Evolutionary conservation across 2,797 vertebrate species (phyloP).

Genomic region (Clarias fuscus): DNA sequence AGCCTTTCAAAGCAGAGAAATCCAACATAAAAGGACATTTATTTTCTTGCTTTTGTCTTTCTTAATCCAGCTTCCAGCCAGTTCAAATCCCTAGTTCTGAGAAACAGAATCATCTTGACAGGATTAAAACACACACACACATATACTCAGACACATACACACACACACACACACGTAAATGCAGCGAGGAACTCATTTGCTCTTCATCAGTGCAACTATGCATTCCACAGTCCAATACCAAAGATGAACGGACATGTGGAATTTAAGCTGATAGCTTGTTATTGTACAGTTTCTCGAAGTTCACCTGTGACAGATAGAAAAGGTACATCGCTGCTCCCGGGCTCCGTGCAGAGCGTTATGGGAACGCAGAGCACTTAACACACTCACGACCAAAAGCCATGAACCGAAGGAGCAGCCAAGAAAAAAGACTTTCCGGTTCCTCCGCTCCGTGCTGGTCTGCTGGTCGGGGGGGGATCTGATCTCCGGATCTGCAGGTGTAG

Average conservation of each 20-base stretch:
- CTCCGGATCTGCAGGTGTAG: conserved; percentile 20
- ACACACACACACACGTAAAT: conserved; percentile 43
- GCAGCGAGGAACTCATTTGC: conserved; percentile 66
- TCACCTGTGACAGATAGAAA: conserved; percentile 58
- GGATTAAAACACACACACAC: conserved; percentile 42
- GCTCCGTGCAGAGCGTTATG: conserved; percentile 37
- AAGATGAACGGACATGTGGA: conserved; percentile 84
- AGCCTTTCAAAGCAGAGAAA: conserved; percentile 66
- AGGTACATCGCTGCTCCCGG: conserved; percentile 61
- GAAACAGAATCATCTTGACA: conserved; percentile 61
- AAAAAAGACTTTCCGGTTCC: conserved; percentile 28
- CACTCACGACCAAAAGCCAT: conserved; percentile 54
- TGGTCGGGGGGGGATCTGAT: conserved; percentile 50
- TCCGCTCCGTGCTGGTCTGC: conserved; percentile 43
- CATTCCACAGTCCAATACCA: conserved; percentile 91
- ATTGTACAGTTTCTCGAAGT: conserved; percentile 64
- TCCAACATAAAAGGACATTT: conserved; percentile 60
- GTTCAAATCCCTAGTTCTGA: conserved; percentile 60
- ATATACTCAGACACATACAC: neutral
- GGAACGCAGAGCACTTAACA: conserved; percentile 53
- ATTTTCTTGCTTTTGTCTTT: conserved; percentile 47
- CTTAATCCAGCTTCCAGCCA: conserved; percentile 45
- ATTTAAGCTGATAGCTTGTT: conserved; percentile 66
- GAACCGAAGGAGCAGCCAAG: conserved; percentile 35
- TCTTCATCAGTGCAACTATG: conserved; percentile 84